A percentile compares a stretch with the other conserved stretches of the same genome.
These are phyloP conservation scores for Semotilus atromaculatus DNA, from an alignment of 2,797 vertebrate genomes.

Conservation along the genomic window DNA sequence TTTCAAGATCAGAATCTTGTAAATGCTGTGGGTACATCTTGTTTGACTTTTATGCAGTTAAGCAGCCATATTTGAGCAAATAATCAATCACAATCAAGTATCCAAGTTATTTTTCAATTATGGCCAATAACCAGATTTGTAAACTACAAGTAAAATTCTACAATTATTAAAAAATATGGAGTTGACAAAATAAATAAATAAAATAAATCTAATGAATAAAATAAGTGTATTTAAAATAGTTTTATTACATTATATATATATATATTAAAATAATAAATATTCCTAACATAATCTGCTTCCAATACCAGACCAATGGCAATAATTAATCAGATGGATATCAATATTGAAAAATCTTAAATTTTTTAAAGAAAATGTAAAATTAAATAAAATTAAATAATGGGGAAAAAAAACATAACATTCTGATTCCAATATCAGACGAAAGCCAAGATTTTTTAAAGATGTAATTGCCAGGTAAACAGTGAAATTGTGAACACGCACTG, in stretches of 20 bases:
- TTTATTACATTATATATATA: too few relatives aligned
- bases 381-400: not conserved
- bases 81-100: not conserved
- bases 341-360: not conserved
- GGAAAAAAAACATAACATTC: not conserved
- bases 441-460: not conserved
- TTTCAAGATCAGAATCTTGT: constrained; percentile 8
- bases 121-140: not conserved
- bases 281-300: not conserved
- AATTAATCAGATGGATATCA: not conserved
- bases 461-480: constrained; percentile 1
- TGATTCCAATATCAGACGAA: not conserved
- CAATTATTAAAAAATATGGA: not conserved
- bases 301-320: not conserved
- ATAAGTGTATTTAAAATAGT: not conserved
- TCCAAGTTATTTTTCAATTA: not conserved
- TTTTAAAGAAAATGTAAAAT: not conserved
- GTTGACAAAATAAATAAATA: not conserved
- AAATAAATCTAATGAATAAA: not conserved
- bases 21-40: not conserved
- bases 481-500: not conserved
- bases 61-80: not conserved
- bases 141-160: not conserved
- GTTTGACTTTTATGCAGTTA: not conserved
- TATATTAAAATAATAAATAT: not conserved